Evolutionary conservation across 2,888 invertebrate genomes (phyloP), one percentile per base, ranked within the genome.

Genomic region (Drosophila paramelanica): DNA sequence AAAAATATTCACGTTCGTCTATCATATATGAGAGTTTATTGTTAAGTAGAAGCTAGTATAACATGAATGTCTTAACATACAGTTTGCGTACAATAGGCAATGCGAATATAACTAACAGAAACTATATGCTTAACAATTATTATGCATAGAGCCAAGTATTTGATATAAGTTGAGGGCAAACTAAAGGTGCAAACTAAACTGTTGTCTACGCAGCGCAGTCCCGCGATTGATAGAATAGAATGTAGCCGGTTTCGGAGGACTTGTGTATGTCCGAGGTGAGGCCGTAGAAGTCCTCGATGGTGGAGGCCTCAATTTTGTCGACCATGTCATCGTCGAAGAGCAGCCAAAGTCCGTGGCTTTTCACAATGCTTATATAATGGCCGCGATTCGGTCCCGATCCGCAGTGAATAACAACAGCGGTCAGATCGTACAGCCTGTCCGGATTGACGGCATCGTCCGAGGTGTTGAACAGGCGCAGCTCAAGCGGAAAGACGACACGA

Each of bases 241-340:
- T 99, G 93, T 99, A 99, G 89, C 99, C 99, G 58, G 99, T 99
- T 94, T 99, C 99, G 41, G 99, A 99, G 79, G 98, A 99, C 93
- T 99, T 99, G 93, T 99, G 99, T 91, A 98, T 97, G 93, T 99
- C 99, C 72, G 98, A 98, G 64, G 99, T 98, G 91, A 99, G 95
- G 91, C 99, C 99, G 93, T 99, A 99, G 93, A 99, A 99, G 93
- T 99, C 99, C 94, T 99, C 99, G 93, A 99, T 99, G 82, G 91
- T 96, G 65, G 98, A 98, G 58, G 98, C 98, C 92, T 99, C 99
- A 90, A 99, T 99, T 96, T 99, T 99, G 94, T 99, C 99, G 77
- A 99, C 99, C 96, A 99, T 98, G 92, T 99, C 99, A 93, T 99
- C 99, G 93, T 99, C 99, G 93, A 99, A 99, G 5, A 99, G 95